Evolutionary conservation across 1,140 invertebrate genomes (phyloP), one percentile per base, ranked within the genome.

Genomic region (Gonatopus flavifemur): DNA sequence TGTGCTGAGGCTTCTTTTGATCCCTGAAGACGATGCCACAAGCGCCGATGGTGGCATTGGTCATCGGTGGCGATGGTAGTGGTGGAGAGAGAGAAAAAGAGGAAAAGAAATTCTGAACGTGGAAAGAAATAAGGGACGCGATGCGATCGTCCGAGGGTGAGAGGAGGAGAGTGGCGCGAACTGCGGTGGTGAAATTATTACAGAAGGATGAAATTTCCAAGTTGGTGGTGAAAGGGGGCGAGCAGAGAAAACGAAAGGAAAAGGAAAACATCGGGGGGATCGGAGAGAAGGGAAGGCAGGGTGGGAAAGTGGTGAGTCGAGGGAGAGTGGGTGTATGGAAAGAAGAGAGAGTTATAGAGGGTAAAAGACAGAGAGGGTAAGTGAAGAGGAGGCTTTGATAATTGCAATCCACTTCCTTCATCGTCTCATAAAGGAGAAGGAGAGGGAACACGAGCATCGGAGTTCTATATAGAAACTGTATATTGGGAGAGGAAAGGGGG

Each of bases 321-420:
- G 43, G 46, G 41, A 32, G 30, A 35, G 22, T 25, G n/a, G n/a
- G n/a, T n/a, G n/a, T n/a, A n/a, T n/a, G n/a, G n/a, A n/a, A n/a
- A n/a, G n/a, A n/a, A n/a, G n/a, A n/a, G n/a, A n/a, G n/a, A n/a
- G n/a, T n/a, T n/a, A n/a, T n/a, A n/a, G n/a, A n/a, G n/a, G n/a
- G n/a, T n/a, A n/a, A n/a, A n/a, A n/a, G n/a, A n/a, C n/a, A 35
- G 9, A 28, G 51, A 42, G 46, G 38, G 32, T 48, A 49, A 39
- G 40, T 37, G 32, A 30, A 25, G 32, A 40, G 31, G 38, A 57
- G 47, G 49, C 59, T 66, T 64, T 67, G 65, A 69, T 69, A 69
- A 69, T 69, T 69, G 67, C 64, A 68, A 69, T 68, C 56, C 66
- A 68, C 59, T 67, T 66, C 51, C 54, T 64, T 40, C n/a, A n/a